Base-by-base conservation (phyloP, 2,888 invertebrate genomes). In the Sinodicranocentrus sp. region DNA sequence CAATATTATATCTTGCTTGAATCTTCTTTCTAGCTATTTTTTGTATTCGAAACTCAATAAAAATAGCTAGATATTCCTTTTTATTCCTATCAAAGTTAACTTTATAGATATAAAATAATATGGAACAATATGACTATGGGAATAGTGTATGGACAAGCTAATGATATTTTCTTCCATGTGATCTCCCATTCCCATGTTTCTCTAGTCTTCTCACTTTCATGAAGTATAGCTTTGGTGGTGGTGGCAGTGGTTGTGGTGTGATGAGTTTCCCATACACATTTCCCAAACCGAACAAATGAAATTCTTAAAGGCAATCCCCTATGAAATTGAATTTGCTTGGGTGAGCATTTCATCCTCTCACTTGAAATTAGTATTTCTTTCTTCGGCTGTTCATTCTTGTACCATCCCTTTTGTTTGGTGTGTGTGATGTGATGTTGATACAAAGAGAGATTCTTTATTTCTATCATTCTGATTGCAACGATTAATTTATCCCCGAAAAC, bases 281-380 rank as follows among this genome's bases (percentile, higher is more conserved):
- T n/a, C 21, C 23, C 57, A 33, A 65, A 43, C 65, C 19, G 65
- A 65, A 65, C 70, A 68, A 68, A 68, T 68, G 54, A 71, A 71
- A 71, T 19, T 71, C 71, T 71, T 71, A 33, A 19, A 19, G 52
- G 54, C 54, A 71, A 71, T 71, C 71, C 71, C 57, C 54, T 71
- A 71, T 71, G 71, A 71, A 71, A 71, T 71, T 71, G 71, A 71
- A 71, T 52, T 71, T 71, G 71, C 71, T 57, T 54, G 54, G 25
- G 33, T 57, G 71, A 71, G 21, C 71, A 71, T 54, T 71, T 68
- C 15, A 68, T 68, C 68, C 48, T 48, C 48, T 68, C 68, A 15
- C 68, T 48, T 67, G 17, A 26, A 48, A 43, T 23, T 19, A 21
- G 23, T 17, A 43, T 65, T 48, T 23, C 48, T 52, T 43, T 21